Evolutionary conservation across 1,140 invertebrate species (phyloP).

Genomic region (Mycetomoellerius zeteki): DNA sequence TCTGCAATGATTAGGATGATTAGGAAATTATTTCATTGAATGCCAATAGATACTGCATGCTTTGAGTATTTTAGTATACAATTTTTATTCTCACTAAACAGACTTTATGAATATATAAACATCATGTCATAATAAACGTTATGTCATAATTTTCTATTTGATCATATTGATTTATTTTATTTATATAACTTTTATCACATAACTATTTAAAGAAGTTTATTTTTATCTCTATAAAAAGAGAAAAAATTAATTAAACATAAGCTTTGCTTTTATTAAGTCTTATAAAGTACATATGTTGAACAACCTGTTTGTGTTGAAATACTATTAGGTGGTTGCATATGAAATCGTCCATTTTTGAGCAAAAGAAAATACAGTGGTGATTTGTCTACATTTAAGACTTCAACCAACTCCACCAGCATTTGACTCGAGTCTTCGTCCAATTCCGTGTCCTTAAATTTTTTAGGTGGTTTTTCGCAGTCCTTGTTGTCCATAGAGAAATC

Average conservation of each 20-base stretch:
- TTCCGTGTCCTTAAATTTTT: too few relatives aligned
- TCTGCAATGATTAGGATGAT: neutral
- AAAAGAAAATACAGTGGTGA: too few relatives aligned
- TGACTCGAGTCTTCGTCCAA: too few relatives aligned
- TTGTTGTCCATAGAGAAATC: too few relatives aligned
- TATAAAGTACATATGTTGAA: neutral
- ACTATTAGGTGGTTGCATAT: too few relatives aligned
- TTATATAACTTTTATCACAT: neutral
- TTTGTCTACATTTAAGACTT: too few relatives aligned
- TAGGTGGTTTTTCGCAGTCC: too few relatives aligned
- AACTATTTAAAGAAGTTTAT: neutral
- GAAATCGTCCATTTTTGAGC: too few relatives aligned
- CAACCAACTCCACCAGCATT: too few relatives aligned
- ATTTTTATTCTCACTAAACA: neutral
- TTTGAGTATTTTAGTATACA: neutral
- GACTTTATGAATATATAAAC: neutral
- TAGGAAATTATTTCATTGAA: neutral
- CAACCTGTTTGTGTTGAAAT: neutral
- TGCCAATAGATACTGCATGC: neutral
- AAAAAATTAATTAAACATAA: neutral
- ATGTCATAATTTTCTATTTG: neutral
- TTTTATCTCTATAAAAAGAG: neutral
- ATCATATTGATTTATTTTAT: neutral
- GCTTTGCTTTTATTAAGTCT: neutral
- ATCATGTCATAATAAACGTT: too few relatives aligned